Conservation (phyloP, 2,113 vertebrate genomes). For the Sardina pilchardus region DNA sequence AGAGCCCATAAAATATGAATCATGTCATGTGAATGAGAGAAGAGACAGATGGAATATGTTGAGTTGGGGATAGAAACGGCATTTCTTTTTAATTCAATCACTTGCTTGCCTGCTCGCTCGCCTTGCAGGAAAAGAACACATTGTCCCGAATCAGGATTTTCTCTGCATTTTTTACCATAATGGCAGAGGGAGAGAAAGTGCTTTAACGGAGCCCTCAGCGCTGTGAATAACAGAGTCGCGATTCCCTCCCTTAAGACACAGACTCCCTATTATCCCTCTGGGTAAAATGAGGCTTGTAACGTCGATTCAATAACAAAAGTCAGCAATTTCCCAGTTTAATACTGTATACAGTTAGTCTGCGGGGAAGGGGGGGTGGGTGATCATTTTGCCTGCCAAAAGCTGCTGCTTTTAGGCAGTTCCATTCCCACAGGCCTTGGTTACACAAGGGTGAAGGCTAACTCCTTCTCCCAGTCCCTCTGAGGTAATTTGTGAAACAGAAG, state of each 20-base stretch:
- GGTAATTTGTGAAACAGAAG: constrained; percentile 52
- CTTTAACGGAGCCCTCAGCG: background rate
- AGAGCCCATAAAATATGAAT: constrained; percentile 44
- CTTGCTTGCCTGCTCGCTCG: constrained; percentile 6
- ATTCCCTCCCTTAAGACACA: background rate
- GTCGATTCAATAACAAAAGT: constrained; percentile 11
- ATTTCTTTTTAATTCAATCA: constrained; percentile 16
- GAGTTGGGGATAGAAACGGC: background rate
- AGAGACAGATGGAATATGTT: constrained; percentile 54
- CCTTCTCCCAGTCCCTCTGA: constrained; percentile 32
- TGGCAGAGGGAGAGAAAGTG: constrained; percentile 19
- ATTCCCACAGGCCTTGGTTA: background rate
- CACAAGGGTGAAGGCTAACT: constrained; percentile 46
- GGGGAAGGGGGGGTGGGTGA: background rate
- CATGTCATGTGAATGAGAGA: constrained; percentile 43
- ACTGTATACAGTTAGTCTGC: constrained; percentile 7
- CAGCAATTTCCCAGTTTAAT: constrained; percentile 12
- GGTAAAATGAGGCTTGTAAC: background rate
- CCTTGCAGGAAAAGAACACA: constrained; percentile 42
- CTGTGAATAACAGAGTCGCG: background rate
- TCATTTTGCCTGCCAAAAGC: constrained; percentile 38
- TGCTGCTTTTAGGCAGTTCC: constrained; percentile 20
- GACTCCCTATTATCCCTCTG: background rate
- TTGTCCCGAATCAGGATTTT: constrained; percentile 28
- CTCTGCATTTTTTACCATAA: constrained; percentile 30